These are phyloP conservation scores for Drosophila azteca DNA, from an alignment of 1,140 invertebrate species.

Conservation along the genomic window DNA sequence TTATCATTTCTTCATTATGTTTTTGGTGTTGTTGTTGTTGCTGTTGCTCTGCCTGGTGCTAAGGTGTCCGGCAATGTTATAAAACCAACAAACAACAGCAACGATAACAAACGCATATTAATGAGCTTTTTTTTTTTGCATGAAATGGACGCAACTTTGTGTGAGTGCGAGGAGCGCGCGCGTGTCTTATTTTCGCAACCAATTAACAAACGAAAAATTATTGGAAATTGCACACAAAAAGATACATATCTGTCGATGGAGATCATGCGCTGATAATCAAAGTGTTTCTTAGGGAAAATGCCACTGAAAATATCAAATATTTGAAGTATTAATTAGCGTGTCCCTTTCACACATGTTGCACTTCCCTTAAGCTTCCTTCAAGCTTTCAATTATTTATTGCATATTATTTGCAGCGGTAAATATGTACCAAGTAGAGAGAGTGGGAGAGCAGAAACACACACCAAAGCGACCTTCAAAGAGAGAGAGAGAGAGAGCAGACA, in stretches of 20 bases:
- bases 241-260: no score
- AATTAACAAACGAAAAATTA: conserved; percentile 57
- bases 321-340: no score
- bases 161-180: conserved; percentile 18
- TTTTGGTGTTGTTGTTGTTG: conserved; percentile 38
- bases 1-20: conserved; percentile 72
- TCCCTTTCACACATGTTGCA: no score
- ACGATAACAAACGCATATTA: conserved; percentile 67
- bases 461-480: conserved; percentile 67
- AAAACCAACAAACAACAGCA: conserved; percentile 32
- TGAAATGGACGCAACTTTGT: conserved; percentile 25
- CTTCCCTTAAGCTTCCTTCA: background rate
- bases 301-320: no score
- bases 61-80: conserved; percentile 62
- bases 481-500: conserved; percentile 23
- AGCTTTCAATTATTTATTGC: background rate
- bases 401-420: background rate
- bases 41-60: conserved; percentile 35
- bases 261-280: no score
- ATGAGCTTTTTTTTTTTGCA: conserved; percentile 55
- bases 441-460: conserved; percentile 14
- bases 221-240: conserved; percentile 25
- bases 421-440: background rate
- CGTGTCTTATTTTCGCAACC: conserved; percentile 50
- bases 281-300: no score